Evolutionary conservation across 35 echinoderm and acorn worm species (phyloP).

Genomic region (Chiridota heheva): DNA sequence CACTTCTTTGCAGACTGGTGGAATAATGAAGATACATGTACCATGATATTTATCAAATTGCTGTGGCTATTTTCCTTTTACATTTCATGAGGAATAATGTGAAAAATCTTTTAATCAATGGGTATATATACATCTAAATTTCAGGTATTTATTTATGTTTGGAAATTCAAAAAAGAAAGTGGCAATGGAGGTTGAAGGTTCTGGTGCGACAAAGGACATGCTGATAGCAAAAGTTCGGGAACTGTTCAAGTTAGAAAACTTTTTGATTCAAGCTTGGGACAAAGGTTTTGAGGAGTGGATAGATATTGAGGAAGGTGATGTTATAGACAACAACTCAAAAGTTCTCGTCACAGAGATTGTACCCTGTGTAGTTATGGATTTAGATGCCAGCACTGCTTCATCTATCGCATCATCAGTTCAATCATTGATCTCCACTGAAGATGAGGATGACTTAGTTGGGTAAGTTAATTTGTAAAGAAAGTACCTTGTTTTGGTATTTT

Average conservation of each 20-base stretch:
- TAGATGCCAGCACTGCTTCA: not conserved
- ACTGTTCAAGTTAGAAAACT: conserved; percentile 19
- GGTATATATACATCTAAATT: conserved; percentile 15
- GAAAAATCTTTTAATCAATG: no score
- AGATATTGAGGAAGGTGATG: conserved; percentile 47
- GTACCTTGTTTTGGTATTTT: not conserved
- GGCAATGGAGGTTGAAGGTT: conserved; percentile 9
- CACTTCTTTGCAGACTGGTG: no score
- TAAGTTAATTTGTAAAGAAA: not conserved
- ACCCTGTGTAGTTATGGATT: no score
- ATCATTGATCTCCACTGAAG: not conserved
- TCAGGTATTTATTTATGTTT: conserved; percentile 52
- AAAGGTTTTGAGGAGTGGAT: conserved; percentile 63
- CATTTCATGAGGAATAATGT: no score
- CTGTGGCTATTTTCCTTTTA: no score
- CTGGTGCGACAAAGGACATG: not conserved
- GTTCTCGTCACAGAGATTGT: not conserved
- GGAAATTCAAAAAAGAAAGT: conserved; percentile 61
- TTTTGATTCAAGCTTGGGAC: conserved; percentile 47
- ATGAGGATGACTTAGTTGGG: not conserved
- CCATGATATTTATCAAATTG: no score
- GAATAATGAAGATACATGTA: no score
- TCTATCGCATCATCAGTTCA: not conserved
- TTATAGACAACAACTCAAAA: conserved; percentile 11
- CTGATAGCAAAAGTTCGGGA: conserved; percentile 24